Percentiles rank a stretch among this genome's conserved stretches.
These are phyloP conservation scores for Gymnothorax reevesii DNA, from an alignment of 2,797 vertebrate species.

Conservation along the genomic window DNA sequence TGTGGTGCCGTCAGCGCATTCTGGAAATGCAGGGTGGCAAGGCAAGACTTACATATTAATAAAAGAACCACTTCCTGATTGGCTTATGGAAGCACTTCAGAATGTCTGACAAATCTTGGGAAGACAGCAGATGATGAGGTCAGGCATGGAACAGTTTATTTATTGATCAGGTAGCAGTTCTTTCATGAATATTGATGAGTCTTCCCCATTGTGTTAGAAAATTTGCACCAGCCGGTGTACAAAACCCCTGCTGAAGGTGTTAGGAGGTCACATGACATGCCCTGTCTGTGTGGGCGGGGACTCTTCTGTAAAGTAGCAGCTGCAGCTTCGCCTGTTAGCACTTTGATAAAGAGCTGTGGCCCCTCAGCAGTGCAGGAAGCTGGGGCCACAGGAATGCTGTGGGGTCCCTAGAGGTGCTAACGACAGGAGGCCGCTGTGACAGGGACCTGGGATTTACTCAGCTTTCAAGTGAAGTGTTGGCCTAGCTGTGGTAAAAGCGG, in stretches of 20 bases:
- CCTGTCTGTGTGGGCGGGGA: neutral
- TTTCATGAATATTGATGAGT: too few species aligned
- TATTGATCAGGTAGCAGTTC: too few species aligned
- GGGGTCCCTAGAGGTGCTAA: neutral
- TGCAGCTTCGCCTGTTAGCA: neutral
- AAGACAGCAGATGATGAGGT: too few species aligned
- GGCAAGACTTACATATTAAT: too few species aligned
- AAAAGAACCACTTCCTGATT: too few species aligned
- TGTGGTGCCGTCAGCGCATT: too few species aligned
- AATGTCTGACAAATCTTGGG: too few species aligned
- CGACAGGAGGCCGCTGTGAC: neutral
- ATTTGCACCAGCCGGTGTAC: neutral
- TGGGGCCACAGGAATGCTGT: neutral
- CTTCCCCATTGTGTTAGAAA: too few species aligned
- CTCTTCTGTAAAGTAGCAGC: neutral
- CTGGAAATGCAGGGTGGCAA: too few species aligned
- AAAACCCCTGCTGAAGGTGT: neutral
- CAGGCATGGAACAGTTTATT: too few species aligned
- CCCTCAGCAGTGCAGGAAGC: neutral
- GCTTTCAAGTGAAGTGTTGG: neutral
- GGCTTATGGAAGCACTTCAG: too few species aligned
- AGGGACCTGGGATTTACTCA: neutral
- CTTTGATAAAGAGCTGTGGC: neutral
- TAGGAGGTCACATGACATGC: conserved; percentile 5
- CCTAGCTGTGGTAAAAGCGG: neutral